Conservation (phyloP, 2,113 vertebrate genomes). For the Odontophorus gujanensis region DNA sequence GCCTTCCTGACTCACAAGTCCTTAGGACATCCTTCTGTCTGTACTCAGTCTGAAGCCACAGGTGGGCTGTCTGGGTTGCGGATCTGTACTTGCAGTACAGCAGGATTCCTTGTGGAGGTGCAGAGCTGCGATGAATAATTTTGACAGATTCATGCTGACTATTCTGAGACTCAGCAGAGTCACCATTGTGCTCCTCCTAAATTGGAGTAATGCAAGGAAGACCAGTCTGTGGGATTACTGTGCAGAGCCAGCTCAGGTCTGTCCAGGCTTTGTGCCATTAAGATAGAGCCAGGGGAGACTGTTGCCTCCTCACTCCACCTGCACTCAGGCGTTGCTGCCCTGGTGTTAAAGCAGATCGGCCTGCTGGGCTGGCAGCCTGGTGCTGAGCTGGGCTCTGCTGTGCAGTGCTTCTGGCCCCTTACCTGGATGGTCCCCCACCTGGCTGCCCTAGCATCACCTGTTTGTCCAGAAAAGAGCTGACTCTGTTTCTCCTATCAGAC, state of each 20-base stretch:
- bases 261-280: neutral
- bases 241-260: neutral
- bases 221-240: fast-evolving
- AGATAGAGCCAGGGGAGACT: neutral
- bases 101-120: neutral
- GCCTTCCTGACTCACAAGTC: neutral
- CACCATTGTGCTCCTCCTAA: fast-evolving
- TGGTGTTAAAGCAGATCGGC: fast-evolving
- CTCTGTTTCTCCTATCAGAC: neutral
- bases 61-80: neutral
- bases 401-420: neutral
- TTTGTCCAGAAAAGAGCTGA: neutral
- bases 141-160: neutral
- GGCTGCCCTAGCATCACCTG: neutral
- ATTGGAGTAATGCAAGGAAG: neutral
- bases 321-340: neutral
- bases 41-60: neutral
- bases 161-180: neutral
- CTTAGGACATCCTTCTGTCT: neutral
- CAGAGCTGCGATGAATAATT: neutral
- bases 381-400: neutral
- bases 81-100: neutral
- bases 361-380: neutral
- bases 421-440: neutral
- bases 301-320: neutral